phyloP scores from a whole-genome alignment of 2,888 invertebrate genomes.

The Nebria salina region DNA sequence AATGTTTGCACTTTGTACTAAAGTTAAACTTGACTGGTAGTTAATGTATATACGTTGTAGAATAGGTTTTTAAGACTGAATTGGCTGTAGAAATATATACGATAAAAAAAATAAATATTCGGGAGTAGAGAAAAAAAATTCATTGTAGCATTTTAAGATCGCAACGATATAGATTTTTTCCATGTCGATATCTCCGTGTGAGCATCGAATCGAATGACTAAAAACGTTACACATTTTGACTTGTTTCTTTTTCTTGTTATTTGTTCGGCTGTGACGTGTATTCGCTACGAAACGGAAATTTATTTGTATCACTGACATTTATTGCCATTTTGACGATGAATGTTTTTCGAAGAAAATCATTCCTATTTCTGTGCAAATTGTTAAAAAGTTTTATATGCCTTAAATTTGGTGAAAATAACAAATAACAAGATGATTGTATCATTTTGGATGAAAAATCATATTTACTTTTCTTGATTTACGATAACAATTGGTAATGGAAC shows the following conservation, averaged over 20 bases:
- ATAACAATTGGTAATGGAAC: background rate
- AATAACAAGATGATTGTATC: background rate
- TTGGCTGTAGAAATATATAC: no score
- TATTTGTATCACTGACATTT: constrained; percentile 40
- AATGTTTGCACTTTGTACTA: background rate
- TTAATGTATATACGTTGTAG: no score
- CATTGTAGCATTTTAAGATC: background rate
- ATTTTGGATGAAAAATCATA: background rate
- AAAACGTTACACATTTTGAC: constrained; percentile 15
- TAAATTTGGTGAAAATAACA: background rate
- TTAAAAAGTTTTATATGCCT: constrained; percentile 25
- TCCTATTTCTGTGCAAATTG: constrained; percentile 18
- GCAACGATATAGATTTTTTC: background rate
- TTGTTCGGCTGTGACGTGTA: constrained; percentile 32
- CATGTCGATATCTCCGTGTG: background rate
- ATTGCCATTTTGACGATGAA: constrained; percentile 43
- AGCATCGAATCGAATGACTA: background rate
- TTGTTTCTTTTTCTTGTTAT: constrained; percentile 24
- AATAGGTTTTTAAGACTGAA: no score
- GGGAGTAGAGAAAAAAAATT: background rate
- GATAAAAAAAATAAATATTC: background rate
- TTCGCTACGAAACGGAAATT: constrained; percentile 32
- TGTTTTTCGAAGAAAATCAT: constrained; percentile 30
- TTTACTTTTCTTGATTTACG: background rate
- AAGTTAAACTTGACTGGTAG: no score